phyloP scores from a whole-genome alignment of 2,797 vertebrate genomes.

The Brotula barbata region DNA sequence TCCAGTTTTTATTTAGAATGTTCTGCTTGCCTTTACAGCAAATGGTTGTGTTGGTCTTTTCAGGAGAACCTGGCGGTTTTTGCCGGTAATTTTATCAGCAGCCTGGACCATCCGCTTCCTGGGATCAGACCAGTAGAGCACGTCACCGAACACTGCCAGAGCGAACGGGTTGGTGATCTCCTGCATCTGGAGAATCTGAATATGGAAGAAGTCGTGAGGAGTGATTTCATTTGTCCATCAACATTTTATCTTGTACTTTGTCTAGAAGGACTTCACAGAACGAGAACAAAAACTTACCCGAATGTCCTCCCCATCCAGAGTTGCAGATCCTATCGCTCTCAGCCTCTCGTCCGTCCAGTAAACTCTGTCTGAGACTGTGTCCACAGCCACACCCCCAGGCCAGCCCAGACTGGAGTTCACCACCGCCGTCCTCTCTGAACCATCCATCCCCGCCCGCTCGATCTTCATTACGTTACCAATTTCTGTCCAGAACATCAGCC shows the following conservation, averaged over 20 bases:
- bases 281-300: constrained; percentile 79
- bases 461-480: constrained; percentile 84
- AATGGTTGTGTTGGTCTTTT: constrained; percentile 84
- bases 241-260: too few species aligned
- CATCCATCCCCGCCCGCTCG: constrained; percentile 89
- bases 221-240: too few species aligned
- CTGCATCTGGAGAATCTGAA: constrained; percentile 84
- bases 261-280: too few species aligned
- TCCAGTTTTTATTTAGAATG: neutral
- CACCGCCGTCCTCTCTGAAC: constrained; percentile 78
- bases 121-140: constrained; percentile 89
- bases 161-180: constrained; percentile 86
- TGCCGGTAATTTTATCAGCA: constrained; percentile 83
- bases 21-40: constrained; percentile 82
- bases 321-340: constrained; percentile 83
- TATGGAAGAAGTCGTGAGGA: neutral
- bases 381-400: constrained; percentile 88
- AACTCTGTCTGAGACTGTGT: constrained; percentile 79
- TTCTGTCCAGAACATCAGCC: constrained; percentile 93
- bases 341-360: constrained; percentile 93
- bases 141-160: constrained; percentile 82
- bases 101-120: constrained; percentile 81
- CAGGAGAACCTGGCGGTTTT: constrained; percentile 79
- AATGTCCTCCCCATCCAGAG: constrained; percentile 81
- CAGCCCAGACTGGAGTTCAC: constrained; percentile 82